Conservation (phyloP, 2,113 vertebrate genomes). For the Tor tambroides region DNA sequence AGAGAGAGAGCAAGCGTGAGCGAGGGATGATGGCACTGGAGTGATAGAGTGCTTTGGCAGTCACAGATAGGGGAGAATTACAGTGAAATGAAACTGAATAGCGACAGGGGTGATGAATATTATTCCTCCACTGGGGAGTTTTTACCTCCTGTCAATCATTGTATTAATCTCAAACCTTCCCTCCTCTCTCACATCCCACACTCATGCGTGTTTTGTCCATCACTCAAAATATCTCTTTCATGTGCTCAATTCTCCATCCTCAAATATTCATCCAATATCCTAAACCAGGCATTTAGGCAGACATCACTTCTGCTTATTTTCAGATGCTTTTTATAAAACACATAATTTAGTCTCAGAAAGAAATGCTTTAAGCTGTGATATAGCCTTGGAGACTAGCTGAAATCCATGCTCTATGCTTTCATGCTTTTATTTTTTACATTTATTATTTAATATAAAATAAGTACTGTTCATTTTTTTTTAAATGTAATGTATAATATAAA, state of each 20-base stretch:
- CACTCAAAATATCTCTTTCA: neutral
- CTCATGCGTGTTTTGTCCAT: constrained; percentile 28
- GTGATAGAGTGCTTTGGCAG: constrained; percentile 36
- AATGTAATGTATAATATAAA: no score
- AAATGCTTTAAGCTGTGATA: neutral
- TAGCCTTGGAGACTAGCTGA: no score
- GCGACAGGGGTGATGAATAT: constrained; percentile 67
- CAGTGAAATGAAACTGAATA: constrained; percentile 57
- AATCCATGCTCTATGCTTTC: no score
- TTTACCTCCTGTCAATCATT: constrained; percentile 68
- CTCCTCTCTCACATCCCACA: constrained; percentile 42
- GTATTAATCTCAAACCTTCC: constrained; percentile 68
- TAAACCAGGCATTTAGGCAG: neutral
- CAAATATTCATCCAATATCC: constrained; percentile 24
- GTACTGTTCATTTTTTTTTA: no score
- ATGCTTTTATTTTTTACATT: no score
- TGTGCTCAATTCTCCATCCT: constrained; percentile 16
- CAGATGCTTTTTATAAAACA: constrained; percentile 1
- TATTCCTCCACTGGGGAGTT: constrained; percentile 60
- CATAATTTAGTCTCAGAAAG: neutral
- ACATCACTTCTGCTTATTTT: constrained; percentile 19
- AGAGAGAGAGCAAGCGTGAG: constrained; percentile 18
- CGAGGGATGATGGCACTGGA: constrained; percentile 24
- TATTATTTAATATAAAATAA: no score
- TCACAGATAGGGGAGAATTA: constrained; percentile 55